Base-by-base conservation (phyloP, 2,113 vertebrate species). In the Ptilorrhoa leucosticta region DNA sequence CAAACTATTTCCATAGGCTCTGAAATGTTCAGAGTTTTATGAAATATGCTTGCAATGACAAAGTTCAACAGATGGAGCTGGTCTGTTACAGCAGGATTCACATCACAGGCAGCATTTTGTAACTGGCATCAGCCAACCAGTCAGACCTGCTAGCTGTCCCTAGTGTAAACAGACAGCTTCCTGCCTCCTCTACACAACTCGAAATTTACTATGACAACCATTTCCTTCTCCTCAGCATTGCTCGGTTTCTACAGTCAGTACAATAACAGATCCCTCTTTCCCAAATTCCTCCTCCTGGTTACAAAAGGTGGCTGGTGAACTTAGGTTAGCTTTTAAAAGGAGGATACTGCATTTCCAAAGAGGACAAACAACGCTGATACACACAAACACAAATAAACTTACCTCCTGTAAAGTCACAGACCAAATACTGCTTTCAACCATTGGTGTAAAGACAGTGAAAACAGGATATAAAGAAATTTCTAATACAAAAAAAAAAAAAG, bases 391-490 rank as follows among this genome's bases (percentile, higher is more conserved):
- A 97, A 94, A 98, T 95, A 37, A 97, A 98, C 98, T 98, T 98
- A 98, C 98, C 98, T 98, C 98, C 95, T 97, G 94, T 64, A 97
- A 97, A 96, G 97, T 96, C 98, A 98, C 77, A 98, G 96, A 97
- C 94, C 96, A 97, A 98, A 96, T 94, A 98, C 96, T 86, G 97
- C 95, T 98, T 97, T 98, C 98, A 98, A 98, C 81, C 98, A 98
- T 98, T 97, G 97, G 91, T 97, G 97, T 95, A 97, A 98, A 96
- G 94, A 98, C 95, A 98, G 97, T 97, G 94, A 96, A 96, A 97
- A 96, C 94, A 94, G 86, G 96, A 96, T 94, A 97, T 95, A 95
- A 97, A 98, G 51, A 96, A 96, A 95, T 79, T 97, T 94, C 78
- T 92, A 96, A 96, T 95, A 81, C 72, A 70, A 94, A 77, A 23